A percentile compares a stretch with the other conserved stretches of the same genome.
Conservation (phyloP, 2,888 invertebrate species). For the Neoitamus cyanurus region DNA sequence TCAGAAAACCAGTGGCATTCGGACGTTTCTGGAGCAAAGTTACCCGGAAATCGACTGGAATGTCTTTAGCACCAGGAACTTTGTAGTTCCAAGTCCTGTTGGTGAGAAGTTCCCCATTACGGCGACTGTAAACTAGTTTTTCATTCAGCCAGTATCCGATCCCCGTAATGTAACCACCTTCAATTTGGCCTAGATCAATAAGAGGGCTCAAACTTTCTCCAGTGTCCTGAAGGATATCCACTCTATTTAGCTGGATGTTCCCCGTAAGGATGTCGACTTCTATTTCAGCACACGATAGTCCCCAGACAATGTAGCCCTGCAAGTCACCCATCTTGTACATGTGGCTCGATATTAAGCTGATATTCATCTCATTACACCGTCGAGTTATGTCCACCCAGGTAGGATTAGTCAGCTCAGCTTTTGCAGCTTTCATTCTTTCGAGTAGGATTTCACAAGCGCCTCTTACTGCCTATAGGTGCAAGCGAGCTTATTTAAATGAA, state of each 20-base stretch:
- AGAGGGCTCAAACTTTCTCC: constrained; percentile 79
- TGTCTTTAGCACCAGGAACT: constrained; percentile 80
- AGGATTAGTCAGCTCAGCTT: constrained; percentile 67
- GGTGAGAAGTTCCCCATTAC: constrained; percentile 76
- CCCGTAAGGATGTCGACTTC: constrained; percentile 85
- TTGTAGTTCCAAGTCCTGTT: constrained; percentile 86
- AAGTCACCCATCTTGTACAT: constrained; percentile 69
- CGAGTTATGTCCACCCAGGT: constrained; percentile 72
- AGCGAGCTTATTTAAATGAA: constrained; percentile 61
- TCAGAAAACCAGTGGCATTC: constrained; percentile 75
- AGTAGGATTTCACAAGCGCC: constrained; percentile 74
- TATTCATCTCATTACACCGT: constrained; percentile 68
- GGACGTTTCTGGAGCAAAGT: constrained; percentile 74
- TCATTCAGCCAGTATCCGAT: constrained; percentile 82
- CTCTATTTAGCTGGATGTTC: constrained; percentile 74
- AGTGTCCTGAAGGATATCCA: constrained; percentile 80
- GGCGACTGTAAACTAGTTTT: constrained; percentile 72
- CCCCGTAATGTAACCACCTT: constrained; percentile 84
- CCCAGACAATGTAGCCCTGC: constrained; percentile 74
- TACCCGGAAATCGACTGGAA: constrained; percentile 80
- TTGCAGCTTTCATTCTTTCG: constrained; percentile 72
- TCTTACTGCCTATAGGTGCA: constrained; percentile 66
- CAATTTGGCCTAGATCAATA: constrained; percentile 81
- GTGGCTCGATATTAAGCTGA: constrained; percentile 73
- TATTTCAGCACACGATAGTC: constrained; percentile 74